Evolutionary conservation across 2,113 vertebrate genomes (phyloP).

Genomic region (mouse (Mus musculus)): DNA sequence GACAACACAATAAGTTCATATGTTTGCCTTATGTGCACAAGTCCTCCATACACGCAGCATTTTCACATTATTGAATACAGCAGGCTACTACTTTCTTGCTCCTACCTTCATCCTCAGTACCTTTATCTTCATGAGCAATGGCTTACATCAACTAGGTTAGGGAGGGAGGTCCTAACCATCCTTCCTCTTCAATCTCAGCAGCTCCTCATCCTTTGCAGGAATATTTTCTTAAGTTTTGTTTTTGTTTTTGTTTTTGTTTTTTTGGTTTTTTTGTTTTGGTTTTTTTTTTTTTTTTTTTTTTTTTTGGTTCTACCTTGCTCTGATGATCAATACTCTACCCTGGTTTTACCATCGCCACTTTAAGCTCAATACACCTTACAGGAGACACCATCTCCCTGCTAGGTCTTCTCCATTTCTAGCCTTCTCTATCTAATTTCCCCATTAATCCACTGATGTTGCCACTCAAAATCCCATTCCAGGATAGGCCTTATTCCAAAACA

Average conservation of each 20-base stretch:
- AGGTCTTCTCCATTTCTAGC: not conserved
- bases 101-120: not conserved
- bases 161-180: not conserved
- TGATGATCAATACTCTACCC: not conserved
- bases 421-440: not conserved
- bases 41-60: not conserved
- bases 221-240: not conserved
- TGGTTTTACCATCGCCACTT: not conserved
- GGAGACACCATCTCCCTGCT: not conserved
- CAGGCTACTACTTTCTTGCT: not conserved
- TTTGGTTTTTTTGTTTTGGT: too few species aligned
- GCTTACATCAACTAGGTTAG: too few species aligned
- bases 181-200: not conserved
- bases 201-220: not conserved
- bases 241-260: too few species aligned
- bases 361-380: not conserved
- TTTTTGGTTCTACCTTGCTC: not conserved
- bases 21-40: not conserved
- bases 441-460: not conserved
- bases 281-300: too few species aligned
- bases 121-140: not conserved
- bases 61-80: not conserved
- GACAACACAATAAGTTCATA: slow-evolving; percentile 23
- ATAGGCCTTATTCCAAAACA: not conserved
- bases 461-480: not conserved